These are phyloP conservation scores for Chloromyia formosa DNA, from an alignment of 2,888 invertebrate species.

Conservation along the genomic window DNA sequence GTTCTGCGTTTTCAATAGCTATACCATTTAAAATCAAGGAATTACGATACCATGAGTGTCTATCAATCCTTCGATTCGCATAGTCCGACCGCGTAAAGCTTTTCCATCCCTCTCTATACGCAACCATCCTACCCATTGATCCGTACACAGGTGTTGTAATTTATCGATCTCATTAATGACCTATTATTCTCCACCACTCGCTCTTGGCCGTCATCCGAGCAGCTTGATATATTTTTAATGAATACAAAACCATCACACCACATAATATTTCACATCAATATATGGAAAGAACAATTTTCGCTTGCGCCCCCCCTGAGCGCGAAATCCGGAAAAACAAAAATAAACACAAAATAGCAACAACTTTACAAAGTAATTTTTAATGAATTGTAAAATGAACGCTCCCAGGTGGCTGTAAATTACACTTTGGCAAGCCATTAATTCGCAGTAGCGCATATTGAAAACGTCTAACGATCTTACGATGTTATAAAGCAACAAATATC, in stretches of 20 bases:
- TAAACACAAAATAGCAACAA: slow-evolving; percentile 13
- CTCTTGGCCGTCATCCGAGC: too few species aligned
- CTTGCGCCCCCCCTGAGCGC: neutral
- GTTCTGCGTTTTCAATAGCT: too few species aligned
- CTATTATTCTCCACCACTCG: too few species aligned
- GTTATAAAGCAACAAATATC: slow-evolving; percentile 38
- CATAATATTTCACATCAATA: neutral
- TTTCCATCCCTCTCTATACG: too few species aligned
- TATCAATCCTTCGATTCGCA: too few species aligned
- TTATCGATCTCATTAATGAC: too few species aligned
- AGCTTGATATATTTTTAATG: neutral
- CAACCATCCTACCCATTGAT: too few species aligned
- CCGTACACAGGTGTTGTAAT: too few species aligned
- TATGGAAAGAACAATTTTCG: neutral
- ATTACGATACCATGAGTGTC: too few species aligned
- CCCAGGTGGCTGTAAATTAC: slow-evolving; percentile 41
- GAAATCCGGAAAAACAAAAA: neutral
- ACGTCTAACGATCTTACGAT: slow-evolving; percentile 41
- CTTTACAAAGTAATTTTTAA: slow-evolving; percentile 39
- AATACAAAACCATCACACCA: neutral
- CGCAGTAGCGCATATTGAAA: slow-evolving; percentile 39
- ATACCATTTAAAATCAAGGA: too few species aligned
- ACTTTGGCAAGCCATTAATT: slow-evolving; percentile 40
- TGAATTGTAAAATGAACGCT: slow-evolving; percentile 37
- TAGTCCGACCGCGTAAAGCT: too few species aligned